Base-by-base conservation (phyloP, 1,140 invertebrate genomes). In the Euura saliciscinereae region DNA sequence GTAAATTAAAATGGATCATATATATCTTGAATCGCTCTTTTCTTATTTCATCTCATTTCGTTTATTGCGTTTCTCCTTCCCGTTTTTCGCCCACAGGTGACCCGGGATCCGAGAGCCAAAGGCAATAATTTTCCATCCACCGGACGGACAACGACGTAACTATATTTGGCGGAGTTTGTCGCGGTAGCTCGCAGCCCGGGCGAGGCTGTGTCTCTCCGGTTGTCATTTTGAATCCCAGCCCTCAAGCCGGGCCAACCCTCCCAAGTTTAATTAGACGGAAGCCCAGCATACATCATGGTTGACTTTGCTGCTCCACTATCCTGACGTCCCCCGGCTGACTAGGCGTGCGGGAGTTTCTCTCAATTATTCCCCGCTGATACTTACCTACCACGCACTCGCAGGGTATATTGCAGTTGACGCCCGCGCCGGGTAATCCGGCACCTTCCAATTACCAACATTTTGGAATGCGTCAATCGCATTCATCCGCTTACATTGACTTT, bases 1-100 rank as follows among this genome's bases (percentile, higher is more conserved):
- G 77, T 83, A 83, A 85, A 85, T 84, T 85, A 84, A 84, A 84
- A 83, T 83, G 81, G 80, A 85, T 85, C 84, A 83, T 84, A 84
- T 84, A 84, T 84, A 83, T 84, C 78, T 80, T 83, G 78, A 75
- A 84, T 83, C 76, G 83, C 78, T 72, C 70, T 78, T 79, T 74
- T 73, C 73, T 76, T 70, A 73, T 59, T 59, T 59, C n/a, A 59
- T n/a, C 51, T 59, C 51, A 67, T 77, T 74, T 74, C 73, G 73
- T 77, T 79, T 78, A 76, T 79, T 74, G 78, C 71, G 69, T 68
- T 69, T 64, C 44, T 44, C 10, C 71, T 68, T 73, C 72, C 71
- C 28, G 28, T 28, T 28, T 28, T 28, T 28, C 28, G 28, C 28
- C 28, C 28, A 28, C 28, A 28, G 28, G 28, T 28, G 28, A 28